A percentile compares a stretch with the other conserved stretches of the same genome.
These are phyloP conservation scores for Ispidina picta DNA, from an alignment of 2,797 vertebrate species.

Conservation along the genomic window DNA sequence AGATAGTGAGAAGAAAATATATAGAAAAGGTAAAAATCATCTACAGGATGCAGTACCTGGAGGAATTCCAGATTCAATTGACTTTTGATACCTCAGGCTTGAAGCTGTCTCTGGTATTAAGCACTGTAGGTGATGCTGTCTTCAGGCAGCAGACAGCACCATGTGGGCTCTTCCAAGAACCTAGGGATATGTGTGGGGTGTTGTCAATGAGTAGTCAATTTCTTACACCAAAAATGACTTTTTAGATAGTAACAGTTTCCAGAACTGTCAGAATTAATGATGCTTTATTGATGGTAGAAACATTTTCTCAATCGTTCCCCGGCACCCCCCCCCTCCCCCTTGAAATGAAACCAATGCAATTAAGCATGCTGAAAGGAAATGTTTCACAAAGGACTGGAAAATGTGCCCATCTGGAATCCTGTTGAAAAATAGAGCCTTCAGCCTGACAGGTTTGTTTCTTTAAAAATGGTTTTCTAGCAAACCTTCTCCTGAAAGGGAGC, in stretches of 20 bases:
- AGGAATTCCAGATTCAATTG: not conserved
- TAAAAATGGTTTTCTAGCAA: not conserved
- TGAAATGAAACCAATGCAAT: not conserved
- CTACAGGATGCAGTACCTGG: not conserved
- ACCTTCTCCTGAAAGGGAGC: not conserved
- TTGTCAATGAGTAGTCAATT: not conserved
- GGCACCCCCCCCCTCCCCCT: not conserved
- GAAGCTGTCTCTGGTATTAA: not conserved
- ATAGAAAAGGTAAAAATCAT: not conserved
- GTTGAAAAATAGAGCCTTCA: not conserved
- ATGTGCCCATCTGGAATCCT: not conserved
- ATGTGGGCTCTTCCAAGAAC: accelerated
- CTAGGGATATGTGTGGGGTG: not conserved
- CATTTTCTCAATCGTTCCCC: not conserved
- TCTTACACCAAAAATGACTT: not conserved
- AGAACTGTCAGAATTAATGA: not conserved
- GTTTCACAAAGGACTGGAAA: not conserved
- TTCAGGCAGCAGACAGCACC: not conserved
- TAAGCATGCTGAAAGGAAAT: not conserved
- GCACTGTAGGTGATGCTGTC: not conserved
- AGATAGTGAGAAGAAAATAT: not conserved
- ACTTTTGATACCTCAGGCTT: conserved; percentile 4
- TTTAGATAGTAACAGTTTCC: not conserved
- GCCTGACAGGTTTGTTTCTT: not conserved
- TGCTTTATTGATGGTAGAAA: not conserved